Conservation (phyloP, 1,140 invertebrate species). For the Ridgeia piscesae region DNA sequence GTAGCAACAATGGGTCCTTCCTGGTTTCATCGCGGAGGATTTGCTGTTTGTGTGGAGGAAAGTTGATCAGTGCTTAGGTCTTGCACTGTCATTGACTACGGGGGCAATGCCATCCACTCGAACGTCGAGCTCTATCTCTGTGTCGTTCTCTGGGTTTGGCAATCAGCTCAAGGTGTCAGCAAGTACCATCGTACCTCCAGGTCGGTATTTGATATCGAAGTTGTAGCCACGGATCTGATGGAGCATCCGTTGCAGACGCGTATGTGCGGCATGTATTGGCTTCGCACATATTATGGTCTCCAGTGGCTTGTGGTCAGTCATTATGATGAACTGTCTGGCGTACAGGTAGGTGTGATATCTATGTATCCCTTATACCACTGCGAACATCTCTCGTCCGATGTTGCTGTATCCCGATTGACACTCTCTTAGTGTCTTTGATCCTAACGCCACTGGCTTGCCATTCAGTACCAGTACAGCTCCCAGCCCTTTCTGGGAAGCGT, state of each 20-base stretch:
- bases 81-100: not conserved
- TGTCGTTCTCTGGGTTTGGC: constrained; percentile 9
- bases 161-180: constrained; percentile 39
- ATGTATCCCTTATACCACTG: not conserved
- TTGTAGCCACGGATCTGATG: constrained; percentile 56
- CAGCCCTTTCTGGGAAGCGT: constrained; percentile 45
- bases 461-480: constrained; percentile 39
- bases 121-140: not conserved
- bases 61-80: not conserved
- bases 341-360: no score
- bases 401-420: not conserved
- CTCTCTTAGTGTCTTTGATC: constrained; percentile 8
- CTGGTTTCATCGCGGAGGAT: not conserved
- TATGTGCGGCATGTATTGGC: constrained; percentile 49
- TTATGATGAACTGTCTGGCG: no score
- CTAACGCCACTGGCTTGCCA: constrained; percentile 18
- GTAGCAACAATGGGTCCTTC: no score
- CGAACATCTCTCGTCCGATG: constrained; percentile 16
- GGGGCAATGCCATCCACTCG: not conserved
- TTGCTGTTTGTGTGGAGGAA: not conserved
- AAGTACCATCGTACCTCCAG: constrained; percentile 54
- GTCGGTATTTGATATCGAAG: constrained; percentile 52
- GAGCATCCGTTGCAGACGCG: constrained; percentile 57
- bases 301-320: no score
- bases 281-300: no score